Evolutionary conservation across 2,888 invertebrate genomes (phyloP), one percentile per base, ranked within the genome.

Genomic region (Luffia ferchaultella): DNA sequence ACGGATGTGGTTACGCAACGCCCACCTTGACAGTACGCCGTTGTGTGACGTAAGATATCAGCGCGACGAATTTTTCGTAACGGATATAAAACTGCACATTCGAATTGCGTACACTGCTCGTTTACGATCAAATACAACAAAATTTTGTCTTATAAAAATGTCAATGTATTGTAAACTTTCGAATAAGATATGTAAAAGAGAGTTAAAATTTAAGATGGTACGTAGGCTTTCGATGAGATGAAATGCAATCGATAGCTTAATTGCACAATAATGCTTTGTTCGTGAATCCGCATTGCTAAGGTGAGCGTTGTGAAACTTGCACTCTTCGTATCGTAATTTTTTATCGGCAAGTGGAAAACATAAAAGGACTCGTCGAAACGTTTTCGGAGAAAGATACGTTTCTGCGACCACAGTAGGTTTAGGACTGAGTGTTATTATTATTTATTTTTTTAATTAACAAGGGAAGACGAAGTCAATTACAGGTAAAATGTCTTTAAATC

Each of bases 191-290:
- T 12, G 30, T 30, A 30, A 30, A 30, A 3, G 30, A 30, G 12
- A 30, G 30, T 30, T 30, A 30, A 12, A 30, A 30, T 30, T 30
- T 7, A 3, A 30, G 12, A 30, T 30, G 30, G 30, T 30, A 30
- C 3, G 30, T 7, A 48, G 60, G 61, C 60, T 64, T 62, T 64
- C 63, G 67, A 67, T 63, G 64, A 75, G 74, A 77, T 77, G 70
- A 74, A 75, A 76, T 74, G 71, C 67, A 58, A 65, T 64, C 62
- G 73, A 78, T 78, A 75, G 63, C 61, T 65, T 74, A 74, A 77
- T 78, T 79, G 75, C 74, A 78, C 76, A 78, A 76, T 70, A 70
- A 70, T 65, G 63, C 65, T 72, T 78, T 80, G 77, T 79, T 70
- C 65, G 62, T 58, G 30, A 30, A 18, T 45, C 41, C 18, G 48